Evolutionary conservation across 2,888 invertebrate species (phyloP).

Genomic region (Diachrysia chrysitis): DNA sequence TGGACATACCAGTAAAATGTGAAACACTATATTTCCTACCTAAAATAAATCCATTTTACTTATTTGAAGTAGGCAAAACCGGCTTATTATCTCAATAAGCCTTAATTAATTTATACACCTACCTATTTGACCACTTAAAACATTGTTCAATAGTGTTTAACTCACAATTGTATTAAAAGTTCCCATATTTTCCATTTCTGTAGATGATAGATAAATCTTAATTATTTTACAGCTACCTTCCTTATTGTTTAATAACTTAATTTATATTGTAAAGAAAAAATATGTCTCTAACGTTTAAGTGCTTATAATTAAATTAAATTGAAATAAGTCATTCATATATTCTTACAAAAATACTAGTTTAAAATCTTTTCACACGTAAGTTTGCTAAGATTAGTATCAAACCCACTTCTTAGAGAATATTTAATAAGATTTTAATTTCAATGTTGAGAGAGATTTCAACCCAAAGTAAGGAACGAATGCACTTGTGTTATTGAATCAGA

Average conservation of each 20-base stretch:
- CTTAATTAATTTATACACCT: constrained; percentile 43
- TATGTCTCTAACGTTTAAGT: constrained; percentile 8
- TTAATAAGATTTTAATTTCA: neutral
- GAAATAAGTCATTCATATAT: constrained; percentile 10
- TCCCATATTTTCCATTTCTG: constrained; percentile 55
- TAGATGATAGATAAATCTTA: constrained; percentile 48
- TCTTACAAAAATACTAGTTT: neutral
- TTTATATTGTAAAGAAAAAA: constrained; percentile 32
- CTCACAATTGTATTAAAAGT: constrained; percentile 55
- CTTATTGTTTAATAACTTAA: constrained; percentile 54
- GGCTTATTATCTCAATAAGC: constrained; percentile 50
- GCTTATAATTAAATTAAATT: constrained; percentile 13
- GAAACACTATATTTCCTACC: too few species aligned
- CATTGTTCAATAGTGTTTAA: constrained; percentile 46
- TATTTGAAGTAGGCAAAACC: constrained; percentile 25
- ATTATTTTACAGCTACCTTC: constrained; percentile 54
- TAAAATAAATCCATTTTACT: too few species aligned
- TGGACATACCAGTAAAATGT: too few species aligned
- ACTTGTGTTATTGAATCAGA: too few species aligned
- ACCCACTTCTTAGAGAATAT: neutral
- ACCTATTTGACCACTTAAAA: constrained; percentile 47
- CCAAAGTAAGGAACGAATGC: too few species aligned
- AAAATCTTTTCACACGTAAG: neutral
- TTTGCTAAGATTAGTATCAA: constrained; percentile 2
- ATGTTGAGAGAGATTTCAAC: too few species aligned